phyloP scores from a whole-genome alignment of 2,797 vertebrate species.

The Argya squamiceps region DNA sequence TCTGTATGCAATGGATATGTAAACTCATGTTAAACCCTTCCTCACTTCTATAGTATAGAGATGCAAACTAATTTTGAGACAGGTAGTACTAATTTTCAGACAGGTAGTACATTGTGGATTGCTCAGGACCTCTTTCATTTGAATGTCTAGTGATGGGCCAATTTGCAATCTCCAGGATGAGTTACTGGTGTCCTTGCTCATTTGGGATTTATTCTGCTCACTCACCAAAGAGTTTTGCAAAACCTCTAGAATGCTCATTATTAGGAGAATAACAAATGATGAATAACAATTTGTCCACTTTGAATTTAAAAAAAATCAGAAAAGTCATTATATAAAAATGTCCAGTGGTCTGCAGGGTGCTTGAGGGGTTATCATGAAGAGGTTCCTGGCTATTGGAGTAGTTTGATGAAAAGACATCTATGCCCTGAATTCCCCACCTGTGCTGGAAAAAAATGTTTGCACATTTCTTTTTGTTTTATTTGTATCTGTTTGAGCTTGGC shows the following conservation, averaged over 20 bases:
- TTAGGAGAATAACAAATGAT: background rate
- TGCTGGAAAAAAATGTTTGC: background rate
- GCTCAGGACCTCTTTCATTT: background rate
- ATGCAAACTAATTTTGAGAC: background rate
- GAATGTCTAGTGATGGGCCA: background rate
- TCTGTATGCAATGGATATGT: background rate
- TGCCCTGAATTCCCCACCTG: background rate
- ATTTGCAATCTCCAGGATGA: background rate
- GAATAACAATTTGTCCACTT: background rate
- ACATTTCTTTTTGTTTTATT: constrained; percentile 30
- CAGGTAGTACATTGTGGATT: background rate
- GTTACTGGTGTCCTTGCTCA: background rate
- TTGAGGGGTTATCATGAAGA: background rate
- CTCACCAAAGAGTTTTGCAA: background rate
- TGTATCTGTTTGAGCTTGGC: background rate
- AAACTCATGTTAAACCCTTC: background rate
- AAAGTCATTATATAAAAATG: background rate
- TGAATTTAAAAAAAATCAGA: background rate
- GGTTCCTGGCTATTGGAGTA: background rate
- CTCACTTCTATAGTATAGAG: background rate
- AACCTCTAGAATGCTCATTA: background rate
- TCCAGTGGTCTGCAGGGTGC: background rate
- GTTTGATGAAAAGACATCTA: background rate
- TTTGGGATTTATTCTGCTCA: background rate
- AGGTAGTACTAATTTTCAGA: background rate